These are phyloP conservation scores for Antheraea yamamai DNA, from an alignment of 2,888 invertebrate species.

Conservation along the genomic window DNA sequence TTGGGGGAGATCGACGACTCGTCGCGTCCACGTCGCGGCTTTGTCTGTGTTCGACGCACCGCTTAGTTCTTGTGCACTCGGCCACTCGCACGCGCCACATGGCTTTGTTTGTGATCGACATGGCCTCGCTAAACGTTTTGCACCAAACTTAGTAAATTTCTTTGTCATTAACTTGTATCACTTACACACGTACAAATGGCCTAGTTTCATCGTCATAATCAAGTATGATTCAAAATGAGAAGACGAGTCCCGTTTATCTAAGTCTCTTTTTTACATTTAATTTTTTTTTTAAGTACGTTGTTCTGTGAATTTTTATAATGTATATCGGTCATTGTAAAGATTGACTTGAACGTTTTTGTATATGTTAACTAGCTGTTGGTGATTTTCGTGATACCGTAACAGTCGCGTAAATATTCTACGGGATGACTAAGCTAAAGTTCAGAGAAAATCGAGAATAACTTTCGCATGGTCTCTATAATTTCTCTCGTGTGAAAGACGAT, in stretches of 20 bases:
- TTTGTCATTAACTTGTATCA: constrained; percentile 9
- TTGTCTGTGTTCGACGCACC: constrained; percentile 65
- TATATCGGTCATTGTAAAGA: neutral
- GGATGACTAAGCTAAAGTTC: constrained; percentile 20
- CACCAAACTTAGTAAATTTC: constrained; percentile 43
- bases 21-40: constrained; percentile 63
- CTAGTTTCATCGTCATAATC: constrained; percentile 10
- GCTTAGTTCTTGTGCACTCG: constrained; percentile 32
- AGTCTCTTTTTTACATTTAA: constrained; percentile 41
- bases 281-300: constrained; percentile 41
- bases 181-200: neutral
- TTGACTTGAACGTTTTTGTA: neutral
- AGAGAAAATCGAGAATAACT: constrained; percentile 21
- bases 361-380: neutral
- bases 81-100: constrained; percentile 46
- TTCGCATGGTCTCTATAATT: constrained; percentile 13
- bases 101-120: constrained; percentile 55
- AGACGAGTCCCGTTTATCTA: neutral
- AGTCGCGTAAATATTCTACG: constrained; percentile 21
- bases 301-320: neutral
- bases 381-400: constrained; percentile 2
- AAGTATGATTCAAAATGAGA: neutral
- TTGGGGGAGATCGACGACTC: constrained; percentile 81
- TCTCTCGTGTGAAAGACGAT: constrained; percentile 10
- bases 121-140: constrained; percentile 41